Evolutionary conservation across 2,888 invertebrate genomes (phyloP).

Genomic region (Mactromeris polynyma): DNA sequence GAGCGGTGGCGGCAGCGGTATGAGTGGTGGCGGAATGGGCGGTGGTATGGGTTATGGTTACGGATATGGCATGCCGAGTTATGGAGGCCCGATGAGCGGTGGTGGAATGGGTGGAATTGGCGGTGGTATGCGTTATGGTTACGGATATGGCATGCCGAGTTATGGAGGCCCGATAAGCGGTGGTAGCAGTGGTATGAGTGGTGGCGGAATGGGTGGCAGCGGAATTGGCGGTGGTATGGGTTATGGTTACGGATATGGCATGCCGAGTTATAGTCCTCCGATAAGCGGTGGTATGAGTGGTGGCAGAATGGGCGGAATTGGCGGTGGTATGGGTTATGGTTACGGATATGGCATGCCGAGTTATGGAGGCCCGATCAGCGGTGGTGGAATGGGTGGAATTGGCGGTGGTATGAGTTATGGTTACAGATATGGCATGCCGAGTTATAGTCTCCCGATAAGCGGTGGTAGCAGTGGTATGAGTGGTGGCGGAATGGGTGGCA

Average conservation of each 20-base stretch:
- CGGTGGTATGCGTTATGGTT: not conserved
- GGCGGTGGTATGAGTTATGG: too few species aligned
- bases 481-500: not conserved
- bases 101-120: not conserved
- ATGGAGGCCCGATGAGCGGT: not conserved
- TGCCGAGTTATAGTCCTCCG: too few species aligned
- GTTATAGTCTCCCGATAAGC: too few species aligned
- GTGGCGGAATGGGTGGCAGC: not conserved
- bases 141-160: not conserved
- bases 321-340: too few species aligned
- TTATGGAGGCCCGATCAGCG: too few species aligned
- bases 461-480: not conserved
- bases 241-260: not conserved
- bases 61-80: not conserved
- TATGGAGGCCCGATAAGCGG: not conserved
- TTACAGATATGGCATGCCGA: too few species aligned
- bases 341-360: too few species aligned
- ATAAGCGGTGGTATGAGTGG: too few species aligned
- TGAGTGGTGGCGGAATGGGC: not conserved
- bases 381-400: too few species aligned
- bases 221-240: not conserved
- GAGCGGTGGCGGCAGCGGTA: not conserved
- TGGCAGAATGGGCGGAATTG: too few species aligned
- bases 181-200: not conserved
- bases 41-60: not conserved